These are phyloP conservation scores for Brenthis daphne DNA, from an alignment of 2,888 invertebrate species.

Conservation along the genomic window DNA sequence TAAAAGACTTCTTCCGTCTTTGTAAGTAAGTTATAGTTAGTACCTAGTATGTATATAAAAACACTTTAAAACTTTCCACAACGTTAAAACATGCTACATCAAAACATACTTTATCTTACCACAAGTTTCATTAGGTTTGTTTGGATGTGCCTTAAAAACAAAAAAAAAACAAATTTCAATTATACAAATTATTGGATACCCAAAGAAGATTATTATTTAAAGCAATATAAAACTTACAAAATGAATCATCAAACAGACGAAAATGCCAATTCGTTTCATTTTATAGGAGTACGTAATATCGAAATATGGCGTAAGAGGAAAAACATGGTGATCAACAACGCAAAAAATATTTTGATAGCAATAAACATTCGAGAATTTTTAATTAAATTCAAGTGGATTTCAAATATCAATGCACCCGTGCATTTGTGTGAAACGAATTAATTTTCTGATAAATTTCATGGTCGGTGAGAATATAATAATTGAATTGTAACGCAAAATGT, in stretches of 20 bases:
- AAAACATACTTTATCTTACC: conserved; percentile 49
- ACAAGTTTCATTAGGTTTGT: conserved; percentile 48
- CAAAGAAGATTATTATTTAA: background rate
- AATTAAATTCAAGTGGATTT: conserved; percentile 55
- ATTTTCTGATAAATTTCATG: conserved; percentile 29
- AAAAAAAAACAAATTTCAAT: conserved; percentile 14
- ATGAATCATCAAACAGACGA: conserved; percentile 53
- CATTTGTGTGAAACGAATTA: conserved; percentile 41
- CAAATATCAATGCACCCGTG: conserved; percentile 46
- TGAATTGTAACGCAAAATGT: background rate
- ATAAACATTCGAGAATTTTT: conserved; percentile 54
- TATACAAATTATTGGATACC: background rate
- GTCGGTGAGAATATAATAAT: conserved; percentile 9
- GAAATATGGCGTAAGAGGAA: conserved; percentile 43
- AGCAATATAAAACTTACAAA: conserved; percentile 50
- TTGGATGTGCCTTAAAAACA: conserved; percentile 30
- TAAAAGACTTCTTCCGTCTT: too few species aligned
- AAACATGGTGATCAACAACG: conserved; percentile 50
- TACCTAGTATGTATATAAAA: too few species aligned
- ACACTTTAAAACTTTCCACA: too few species aligned
- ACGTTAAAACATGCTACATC: too few species aligned
- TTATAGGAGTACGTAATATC: conserved; percentile 54
- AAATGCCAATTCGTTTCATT: conserved; percentile 60
- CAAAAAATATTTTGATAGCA: conserved; percentile 47
- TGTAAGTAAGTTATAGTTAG: too few species aligned